These are phyloP conservation scores for Mythimna albipuncta DNA, from an alignment of 2,888 invertebrate species.

Conservation along the genomic window DNA sequence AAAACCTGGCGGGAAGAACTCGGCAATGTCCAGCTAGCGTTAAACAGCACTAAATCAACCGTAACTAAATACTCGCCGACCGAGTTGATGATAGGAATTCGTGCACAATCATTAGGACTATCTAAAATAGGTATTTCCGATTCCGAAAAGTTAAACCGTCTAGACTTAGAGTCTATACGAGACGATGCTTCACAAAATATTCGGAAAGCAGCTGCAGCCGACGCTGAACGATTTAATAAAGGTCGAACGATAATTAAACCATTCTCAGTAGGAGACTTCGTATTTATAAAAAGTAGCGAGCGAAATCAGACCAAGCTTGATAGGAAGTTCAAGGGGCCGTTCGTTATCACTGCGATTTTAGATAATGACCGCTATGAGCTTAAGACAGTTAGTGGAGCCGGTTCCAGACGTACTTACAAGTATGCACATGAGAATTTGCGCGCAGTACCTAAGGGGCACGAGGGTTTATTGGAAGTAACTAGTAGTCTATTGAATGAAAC, in stretches of 20 bases:
- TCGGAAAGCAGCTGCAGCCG: conserved; percentile 1
- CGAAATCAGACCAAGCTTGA: no score
- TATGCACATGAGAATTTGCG: no score
- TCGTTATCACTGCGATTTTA: no score
- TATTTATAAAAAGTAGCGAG: background rate
- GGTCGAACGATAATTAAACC: background rate
- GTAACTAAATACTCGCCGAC: background rate
- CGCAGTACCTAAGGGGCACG: no score
- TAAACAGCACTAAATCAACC: conserved; percentile 1
- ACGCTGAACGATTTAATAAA: background rate
- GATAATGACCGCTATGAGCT: no score
- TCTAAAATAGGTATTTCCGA: background rate
- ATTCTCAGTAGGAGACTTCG: conserved; percentile 1
- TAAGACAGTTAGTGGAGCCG: no score
- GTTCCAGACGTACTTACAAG: no score
- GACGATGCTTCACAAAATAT: conserved; percentile 1
- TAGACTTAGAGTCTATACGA: background rate
- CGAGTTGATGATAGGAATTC: conserved; percentile 1
- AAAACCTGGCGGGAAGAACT: no score
- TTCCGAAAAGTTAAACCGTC: background rate
- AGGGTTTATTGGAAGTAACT: no score
- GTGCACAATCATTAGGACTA: conserved; percentile 1
- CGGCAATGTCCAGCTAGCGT: background rate
- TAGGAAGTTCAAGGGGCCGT: no score
- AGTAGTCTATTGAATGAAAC: no score